phyloP scores from a whole-genome alignment of 2,113 vertebrate species.

The Myxocyprinus asiaticus region DNA sequence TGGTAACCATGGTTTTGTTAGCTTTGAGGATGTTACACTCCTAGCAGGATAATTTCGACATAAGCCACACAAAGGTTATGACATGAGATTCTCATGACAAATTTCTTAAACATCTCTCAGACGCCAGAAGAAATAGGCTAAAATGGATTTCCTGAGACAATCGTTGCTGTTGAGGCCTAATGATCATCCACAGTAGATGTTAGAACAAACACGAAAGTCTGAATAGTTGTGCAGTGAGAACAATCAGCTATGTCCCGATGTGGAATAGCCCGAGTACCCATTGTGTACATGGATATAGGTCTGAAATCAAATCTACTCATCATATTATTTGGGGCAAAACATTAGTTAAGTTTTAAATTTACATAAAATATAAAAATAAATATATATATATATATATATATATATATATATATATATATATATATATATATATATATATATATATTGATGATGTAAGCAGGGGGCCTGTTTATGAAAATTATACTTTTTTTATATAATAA shows the following conservation, averaged over 20 bases:
- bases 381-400: too few species aligned
- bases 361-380: not conserved
- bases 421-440: too few species aligned
- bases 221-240: conserved; percentile 16
- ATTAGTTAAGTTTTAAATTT: not conserved
- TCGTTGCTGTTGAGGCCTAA: conserved; percentile 1
- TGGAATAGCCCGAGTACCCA: not conserved
- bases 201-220: conserved; percentile 22
- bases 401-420: too few species aligned
- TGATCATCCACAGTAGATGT: not conserved
- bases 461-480: too few species aligned
- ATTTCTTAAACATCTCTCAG: not conserved
- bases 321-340: not conserved
- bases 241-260: not conserved
- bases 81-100: too few species aligned
- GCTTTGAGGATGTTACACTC: conserved; percentile 4
- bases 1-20: conserved; percentile 40
- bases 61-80: not conserved
- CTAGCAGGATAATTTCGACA: conserved; percentile 27
- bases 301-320: not conserved
- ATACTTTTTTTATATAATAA: too few species aligned
- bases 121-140: not conserved
- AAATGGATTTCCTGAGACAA: not conserved
- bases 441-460: too few species aligned
- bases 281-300: not conserved